Conservation (phyloP, 2,113 vertebrate species). For the Microcebus lehilahytsara region DNA sequence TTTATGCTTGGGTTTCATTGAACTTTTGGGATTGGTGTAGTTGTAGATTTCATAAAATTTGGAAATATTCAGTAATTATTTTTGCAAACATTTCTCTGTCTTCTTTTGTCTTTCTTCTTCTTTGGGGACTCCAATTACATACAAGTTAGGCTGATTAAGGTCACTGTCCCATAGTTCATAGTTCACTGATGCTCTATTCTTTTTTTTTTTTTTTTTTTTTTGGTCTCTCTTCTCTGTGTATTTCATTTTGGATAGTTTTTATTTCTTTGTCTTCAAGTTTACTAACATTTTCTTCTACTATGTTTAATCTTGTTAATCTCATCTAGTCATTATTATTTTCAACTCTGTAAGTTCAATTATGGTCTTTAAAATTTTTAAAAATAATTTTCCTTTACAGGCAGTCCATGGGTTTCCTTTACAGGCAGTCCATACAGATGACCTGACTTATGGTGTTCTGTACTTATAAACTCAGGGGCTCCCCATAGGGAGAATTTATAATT, state of each 20-base stretch:
- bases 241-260: neutral
- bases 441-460: too few species aligned
- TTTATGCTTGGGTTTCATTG: neutral
- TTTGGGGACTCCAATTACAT: neutral
- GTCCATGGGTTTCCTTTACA: too few species aligned
- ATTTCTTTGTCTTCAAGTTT: conserved; percentile 1
- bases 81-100: neutral
- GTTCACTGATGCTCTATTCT: neutral
- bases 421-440: too few species aligned
- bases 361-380: neutral
- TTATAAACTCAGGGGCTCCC: too few species aligned
- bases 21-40: neutral
- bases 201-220: neutral
- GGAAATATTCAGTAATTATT: neutral
- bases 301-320: neutral
- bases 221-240: neutral
- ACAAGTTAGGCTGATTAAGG: neutral
- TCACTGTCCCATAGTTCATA: neutral
- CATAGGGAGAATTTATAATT: too few species aligned
- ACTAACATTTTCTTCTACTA: neutral
- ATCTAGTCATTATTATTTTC: neutral
- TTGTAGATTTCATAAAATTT: neutral
- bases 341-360: neutral
- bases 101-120: neutral
- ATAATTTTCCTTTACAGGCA: too few species aligned